Conservation (phyloP, 1,140 invertebrate species). For the Drosophila orena region DNA sequence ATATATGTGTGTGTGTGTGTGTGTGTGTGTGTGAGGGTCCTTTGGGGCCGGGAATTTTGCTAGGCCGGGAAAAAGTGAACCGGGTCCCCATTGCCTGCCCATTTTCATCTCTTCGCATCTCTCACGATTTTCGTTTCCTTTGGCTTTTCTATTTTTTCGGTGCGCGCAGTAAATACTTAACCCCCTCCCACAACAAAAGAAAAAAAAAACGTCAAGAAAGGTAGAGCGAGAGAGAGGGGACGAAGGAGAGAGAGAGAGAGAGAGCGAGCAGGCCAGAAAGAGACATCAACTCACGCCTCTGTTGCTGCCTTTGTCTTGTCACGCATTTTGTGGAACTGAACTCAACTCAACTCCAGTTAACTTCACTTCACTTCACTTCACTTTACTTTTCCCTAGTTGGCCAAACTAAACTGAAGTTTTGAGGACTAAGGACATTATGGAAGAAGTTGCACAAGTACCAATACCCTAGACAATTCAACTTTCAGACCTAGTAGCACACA, state of each 20-base stretch:
- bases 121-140: constrained; percentile 55
- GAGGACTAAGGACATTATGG: background rate
- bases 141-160: constrained; percentile 45
- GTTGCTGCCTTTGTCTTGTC: constrained; percentile 59
- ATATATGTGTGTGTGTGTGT: background rate
- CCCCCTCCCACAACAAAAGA: background rate
- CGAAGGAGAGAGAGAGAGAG: background rate
- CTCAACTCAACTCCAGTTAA: constrained; percentile 20
- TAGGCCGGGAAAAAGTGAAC: constrained; percentile 40
- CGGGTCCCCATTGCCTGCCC: constrained; percentile 42
- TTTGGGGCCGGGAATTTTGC: constrained; percentile 32
- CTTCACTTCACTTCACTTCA: constrained; percentile 19
- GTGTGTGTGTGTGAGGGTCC: constrained; percentile 1
- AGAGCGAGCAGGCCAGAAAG: constrained; percentile 12
- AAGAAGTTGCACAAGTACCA: background rate
- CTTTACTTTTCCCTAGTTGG: background rate
- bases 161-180: constrained; percentile 67
- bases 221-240: background rate
- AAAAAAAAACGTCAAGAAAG: background rate
- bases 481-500: background rate
- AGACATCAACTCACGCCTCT: constrained; percentile 55
- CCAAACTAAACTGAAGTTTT: background rate
- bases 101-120: constrained; percentile 45
- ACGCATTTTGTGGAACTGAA: constrained; percentile 57
- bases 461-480: background rate